phyloP scores from a whole-genome alignment of 2,113 vertebrate species.

The Lutjanus erythropterus region DNA sequence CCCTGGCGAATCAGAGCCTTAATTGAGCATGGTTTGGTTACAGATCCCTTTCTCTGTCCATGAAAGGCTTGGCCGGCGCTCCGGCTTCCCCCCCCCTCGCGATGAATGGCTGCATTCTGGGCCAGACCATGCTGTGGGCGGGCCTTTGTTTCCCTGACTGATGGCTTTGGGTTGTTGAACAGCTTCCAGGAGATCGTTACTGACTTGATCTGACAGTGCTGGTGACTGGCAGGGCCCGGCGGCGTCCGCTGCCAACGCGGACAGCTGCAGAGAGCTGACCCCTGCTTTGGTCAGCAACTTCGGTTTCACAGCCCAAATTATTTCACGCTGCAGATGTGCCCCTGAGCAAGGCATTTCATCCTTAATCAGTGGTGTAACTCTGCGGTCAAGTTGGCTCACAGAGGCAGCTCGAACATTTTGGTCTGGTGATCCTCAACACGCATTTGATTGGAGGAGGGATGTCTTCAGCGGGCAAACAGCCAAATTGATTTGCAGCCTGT shows the following conservation, averaged over 20 bases:
- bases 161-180: conserved; percentile 73
- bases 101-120: conserved; percentile 73
- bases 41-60: conserved; percentile 60
- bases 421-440: background rate
- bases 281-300: conserved; percentile 19
- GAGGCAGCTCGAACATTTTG: background rate
- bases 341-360: conserved; percentile 35
- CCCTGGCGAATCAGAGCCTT: conserved; percentile 56
- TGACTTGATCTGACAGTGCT: conserved; percentile 68
- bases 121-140: conserved; percentile 62
- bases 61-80: conserved; percentile 66
- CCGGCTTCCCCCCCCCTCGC: conserved; percentile 55
- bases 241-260: conserved; percentile 51
- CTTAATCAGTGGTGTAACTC: background rate
- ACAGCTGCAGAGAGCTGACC: conserved; percentile 69
- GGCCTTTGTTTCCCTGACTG: conserved; percentile 74
- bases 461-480: background rate
- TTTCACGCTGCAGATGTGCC: conserved; percentile 40
- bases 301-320: conserved; percentile 7
- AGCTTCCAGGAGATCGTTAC: conserved; percentile 74
- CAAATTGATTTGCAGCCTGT: conserved; percentile 8
- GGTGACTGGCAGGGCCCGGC: conserved; percentile 49
- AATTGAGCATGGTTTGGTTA: conserved; percentile 64
- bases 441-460: background rate
- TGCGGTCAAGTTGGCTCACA: background rate